Evolutionary conservation across 2,888 invertebrate species (phyloP), one percentile per base, ranked within the genome.

Genomic region (Rotaria macrura): DNA sequence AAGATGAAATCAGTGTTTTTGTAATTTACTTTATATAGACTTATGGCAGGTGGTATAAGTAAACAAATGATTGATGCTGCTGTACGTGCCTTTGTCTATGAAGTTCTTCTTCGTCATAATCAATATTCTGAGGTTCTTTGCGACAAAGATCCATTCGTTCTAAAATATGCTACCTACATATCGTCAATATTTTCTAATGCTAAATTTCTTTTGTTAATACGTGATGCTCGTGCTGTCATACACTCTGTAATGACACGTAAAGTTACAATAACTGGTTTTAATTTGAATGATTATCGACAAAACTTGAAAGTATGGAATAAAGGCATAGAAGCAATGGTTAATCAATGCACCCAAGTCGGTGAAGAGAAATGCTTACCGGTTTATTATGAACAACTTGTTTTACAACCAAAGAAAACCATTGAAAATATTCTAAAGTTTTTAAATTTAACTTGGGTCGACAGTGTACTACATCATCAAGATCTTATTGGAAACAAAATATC

Each of bases 101-200:
- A 86, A 85, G 43, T 86, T 65, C 40, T 86, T 23, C 52, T 57
- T 52, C 54, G 54, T 25, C 86, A 86, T 84, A 98, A 97, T 74
- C 96, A 96, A 89, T 94, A 96, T 49, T 97, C 98, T 85, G 94
- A 95, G 87, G 93, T 97, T 85, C 93, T 98, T 87, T 99, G 99
- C 93, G 99, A 99, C 93, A 99, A 99, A 92, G 99, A 99, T 92
- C 99, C 99, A 85, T 94, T 99, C 88, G 97, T 97, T 86, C 93
- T 99, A 88, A 97, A 97, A 92, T 96, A 96, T 93, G 96, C 96
- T 90, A 94, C 94, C 85, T 98, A 96, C 91, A 94, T 99, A 89
- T 93, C 95, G 87, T 95, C 95, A 90, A 93, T 99, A 87, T 99
- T 99, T 92, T 98, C 99, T 83, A 96, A 96, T 90, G 95, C 97